Base-by-base conservation (phyloP, 2,888 invertebrate species). In the Diadromus collaris region DNA sequence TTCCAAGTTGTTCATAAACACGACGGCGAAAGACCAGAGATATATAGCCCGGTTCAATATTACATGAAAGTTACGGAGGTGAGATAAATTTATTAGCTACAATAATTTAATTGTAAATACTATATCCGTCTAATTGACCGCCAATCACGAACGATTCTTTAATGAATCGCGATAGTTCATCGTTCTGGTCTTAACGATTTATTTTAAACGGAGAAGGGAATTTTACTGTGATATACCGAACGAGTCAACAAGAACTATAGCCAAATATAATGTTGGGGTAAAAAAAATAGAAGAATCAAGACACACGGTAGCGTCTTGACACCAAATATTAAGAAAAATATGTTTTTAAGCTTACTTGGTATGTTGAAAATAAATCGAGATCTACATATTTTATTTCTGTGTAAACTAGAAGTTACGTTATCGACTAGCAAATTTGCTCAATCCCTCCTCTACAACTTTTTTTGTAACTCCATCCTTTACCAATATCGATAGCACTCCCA, bases 401-500 rank as follows among this genome's bases (percentile, higher is more conserved):
- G 91, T 70, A 90, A 85, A 76, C 89, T 85, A 51, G 58, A 74
- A 56, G 27, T 32, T 46, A 29, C 54, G 60, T 82, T 16, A 79
- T 78, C 75, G 78, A 56, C 64, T 80, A 44, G 81, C 75, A 85
- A 89, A 92, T 79, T 88, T 83, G 51, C 88, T 84, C 16, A 93
- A 84, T 38, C 92, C 92, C 76, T 92, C 86, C 80, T 92, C 87
- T 19, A 93, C 83, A 46, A 93, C 88, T 71, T 89, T 84, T 82
- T 88, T 89, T 1, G 89, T 91, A 2, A 94, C 91, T 69, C 93
- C 93, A 85, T 92, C 87, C 81, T 88, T 87, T 6, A 94, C 94
- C 56, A 93, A 88, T 81, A 94, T 89, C 58, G 93, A 93, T 4
- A 91, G 87, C 6, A 94, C 94, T 65, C 94, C 94, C 54, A 92